Evolutionary conservation across 2,888 invertebrate species (phyloP).

Genomic region (Hydrotaea diabolus): DNA sequence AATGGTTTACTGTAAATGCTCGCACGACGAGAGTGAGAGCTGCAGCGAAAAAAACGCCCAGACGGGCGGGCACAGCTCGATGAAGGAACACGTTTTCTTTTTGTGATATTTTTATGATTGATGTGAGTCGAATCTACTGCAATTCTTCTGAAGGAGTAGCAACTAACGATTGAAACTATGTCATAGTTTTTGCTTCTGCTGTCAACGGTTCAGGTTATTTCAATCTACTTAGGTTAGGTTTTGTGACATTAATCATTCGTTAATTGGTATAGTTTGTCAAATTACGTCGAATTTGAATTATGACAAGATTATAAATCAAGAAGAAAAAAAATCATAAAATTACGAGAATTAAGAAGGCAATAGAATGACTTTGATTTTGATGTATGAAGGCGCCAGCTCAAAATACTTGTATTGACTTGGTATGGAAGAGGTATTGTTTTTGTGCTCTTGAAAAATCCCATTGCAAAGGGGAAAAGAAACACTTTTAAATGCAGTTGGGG

Average conservation of each 20-base stretch:
- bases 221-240: conserved; percentile 10
- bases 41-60: conserved; percentile 10
- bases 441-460: too few relatives aligned
- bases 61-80: conserved; percentile 8
- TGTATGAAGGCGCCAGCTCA: too few relatives aligned
- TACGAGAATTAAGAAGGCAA: background rate
- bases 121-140: conserved; percentile 38
- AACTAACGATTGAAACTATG: conserved; percentile 17
- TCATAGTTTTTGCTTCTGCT: background rate
- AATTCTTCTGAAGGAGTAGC: conserved; percentile 31
- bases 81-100: conserved; percentile 54
- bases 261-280: conserved; percentile 67
- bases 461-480: too few relatives aligned
- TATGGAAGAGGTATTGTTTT: too few relatives aligned
- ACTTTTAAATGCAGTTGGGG: too few relatives aligned
- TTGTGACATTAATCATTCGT: conserved; percentile 62
- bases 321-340: background rate
- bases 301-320: conserved; percentile 67
- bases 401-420: too few relatives aligned
- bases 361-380: background rate
- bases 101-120: conserved; percentile 51
- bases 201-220: background rate
- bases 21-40: background rate
- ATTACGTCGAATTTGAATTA: conserved; percentile 63
- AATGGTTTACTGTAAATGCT: conserved; percentile 56